Base-by-base conservation (phyloP, 2,797 vertebrate genomes). In the Crax fasciolata region DNA sequence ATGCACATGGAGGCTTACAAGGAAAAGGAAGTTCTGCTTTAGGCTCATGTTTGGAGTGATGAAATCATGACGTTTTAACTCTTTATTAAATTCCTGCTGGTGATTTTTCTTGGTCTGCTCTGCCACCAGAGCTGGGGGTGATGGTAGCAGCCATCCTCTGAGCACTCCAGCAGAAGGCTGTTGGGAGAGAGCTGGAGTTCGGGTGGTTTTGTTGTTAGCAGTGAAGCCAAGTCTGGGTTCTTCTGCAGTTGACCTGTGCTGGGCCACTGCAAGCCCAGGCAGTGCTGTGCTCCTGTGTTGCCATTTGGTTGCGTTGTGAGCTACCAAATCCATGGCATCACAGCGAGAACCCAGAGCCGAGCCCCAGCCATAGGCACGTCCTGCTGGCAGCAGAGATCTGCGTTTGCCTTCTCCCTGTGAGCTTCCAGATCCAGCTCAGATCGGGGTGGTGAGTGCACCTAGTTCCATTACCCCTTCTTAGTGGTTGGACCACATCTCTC, bases 191-290 rank as follows among this genome's bases (percentile, higher is more conserved):
- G 48, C 46, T 32, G 2, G 3, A 2, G 13, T 44, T 59, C 15
- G 3, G 38, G 43, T 79, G 18, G 14, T 6, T 28, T 32, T 44
- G 4, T 11, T n/a, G 46, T 14, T 44, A 51, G 1, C 5, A 44
- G 57, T 32, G 67, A 13, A 55, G 57, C 44, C 6, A 2, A 17
- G 16, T 6, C 24, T 20, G 62, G 89, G 65, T 43, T 71, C 5
- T 9, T 63, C 24, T 28, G 2, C 13, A 2, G 0, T 1, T 19
- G 30, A 2, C 15, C 68, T 57, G 4, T 43, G n/a, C 25, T 30
- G 3, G 1, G 2, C 54, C 39, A n/a, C 68, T 32, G 39, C 39
- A 14, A 58, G 63, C 63, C 79, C 3, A 3, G 65, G 48, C 61
- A 66, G 21, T 2, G 13, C 25, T 25, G 23, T 8, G 61, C 51